These are phyloP conservation scores for Aplochiton taeniatus DNA, from an alignment of 2,797 vertebrate species.

Conservation along the genomic window DNA sequence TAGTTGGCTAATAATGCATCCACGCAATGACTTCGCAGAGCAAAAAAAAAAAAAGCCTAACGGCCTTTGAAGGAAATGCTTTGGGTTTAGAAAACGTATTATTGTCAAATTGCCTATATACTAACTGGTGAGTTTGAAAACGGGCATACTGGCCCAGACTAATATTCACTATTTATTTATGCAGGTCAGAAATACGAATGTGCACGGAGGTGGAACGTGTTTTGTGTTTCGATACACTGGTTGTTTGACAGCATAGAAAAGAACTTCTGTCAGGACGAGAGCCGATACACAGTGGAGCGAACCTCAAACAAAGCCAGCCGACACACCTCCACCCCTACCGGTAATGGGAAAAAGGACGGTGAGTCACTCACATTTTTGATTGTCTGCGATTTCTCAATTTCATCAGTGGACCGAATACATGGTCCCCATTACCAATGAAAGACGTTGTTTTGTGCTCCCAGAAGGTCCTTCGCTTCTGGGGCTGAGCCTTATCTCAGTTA, in stretches of 20 bases:
- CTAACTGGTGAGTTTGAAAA: too few species aligned
- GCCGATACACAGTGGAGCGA: constrained; percentile 79
- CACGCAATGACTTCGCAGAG: too few species aligned
- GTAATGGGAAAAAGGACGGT: constrained; percentile 72
- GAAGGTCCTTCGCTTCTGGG: constrained; percentile 80
- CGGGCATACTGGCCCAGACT: too few species aligned
- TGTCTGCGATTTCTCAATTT: neutral
- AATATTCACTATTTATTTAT: constrained; percentile 16
- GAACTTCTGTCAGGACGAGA: constrained; percentile 94
- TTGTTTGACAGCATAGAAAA: constrained; percentile 94
- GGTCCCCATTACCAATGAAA: too few species aligned
- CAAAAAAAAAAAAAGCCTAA: too few species aligned
- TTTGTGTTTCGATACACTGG: constrained; percentile 91
- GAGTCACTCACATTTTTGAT: constrained; percentile 44
- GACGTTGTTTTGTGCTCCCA: constrained; percentile 19
- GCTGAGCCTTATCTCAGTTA: constrained; percentile 91
- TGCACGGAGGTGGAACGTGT: constrained; percentile 94
- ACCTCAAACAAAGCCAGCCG: constrained; percentile 50
- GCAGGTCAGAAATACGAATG: constrained; percentile 98
- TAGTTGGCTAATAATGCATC: too few species aligned
- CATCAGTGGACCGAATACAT: neutral
- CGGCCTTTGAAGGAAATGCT: too few species aligned
- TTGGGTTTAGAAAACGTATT: too few species aligned
- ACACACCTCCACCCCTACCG: constrained; percentile 90
- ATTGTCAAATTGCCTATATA: too few species aligned